Conservation (phyloP, 2,113 vertebrate species). For the Phocoena phocoena region DNA sequence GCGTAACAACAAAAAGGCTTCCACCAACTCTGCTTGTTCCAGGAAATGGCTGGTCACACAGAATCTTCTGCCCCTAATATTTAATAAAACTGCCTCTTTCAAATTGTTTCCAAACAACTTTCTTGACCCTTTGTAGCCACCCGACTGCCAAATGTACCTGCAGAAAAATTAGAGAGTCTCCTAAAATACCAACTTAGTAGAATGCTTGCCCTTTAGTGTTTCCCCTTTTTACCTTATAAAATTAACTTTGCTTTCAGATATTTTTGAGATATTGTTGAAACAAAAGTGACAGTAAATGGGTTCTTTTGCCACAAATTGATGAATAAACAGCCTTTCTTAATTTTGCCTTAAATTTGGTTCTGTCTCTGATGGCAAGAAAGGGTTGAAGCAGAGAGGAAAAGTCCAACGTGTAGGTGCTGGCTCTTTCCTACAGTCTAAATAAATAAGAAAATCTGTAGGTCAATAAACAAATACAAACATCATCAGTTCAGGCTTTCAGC, state of each 20-base stretch:
- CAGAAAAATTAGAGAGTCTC: background rate
- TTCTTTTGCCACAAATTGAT: background rate
- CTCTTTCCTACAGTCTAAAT: background rate
- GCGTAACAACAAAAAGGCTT: background rate
- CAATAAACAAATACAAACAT: background rate
- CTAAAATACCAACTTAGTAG: background rate
- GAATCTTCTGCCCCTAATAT: background rate
- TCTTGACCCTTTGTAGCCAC: background rate
- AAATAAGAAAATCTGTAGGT: background rate
- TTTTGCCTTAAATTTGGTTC: background rate
- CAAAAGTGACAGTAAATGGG: background rate
- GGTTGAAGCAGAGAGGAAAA: background rate
- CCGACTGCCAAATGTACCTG: rapidly evolving
- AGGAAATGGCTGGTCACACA: background rate
- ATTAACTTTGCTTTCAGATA: background rate
- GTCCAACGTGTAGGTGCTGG: rapidly evolving
- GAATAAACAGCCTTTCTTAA: background rate
- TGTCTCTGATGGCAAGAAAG: background rate
- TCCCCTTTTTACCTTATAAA: background rate
- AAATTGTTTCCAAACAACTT: background rate
- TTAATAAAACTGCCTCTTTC: background rate
- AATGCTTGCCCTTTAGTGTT: background rate
- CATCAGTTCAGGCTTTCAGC: background rate
- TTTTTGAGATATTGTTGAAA: background rate
- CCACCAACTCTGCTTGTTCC: background rate